phyloP scores from a whole-genome alignment of 2,113 vertebrate genomes.

The Herpetotheres cachinnans region DNA sequence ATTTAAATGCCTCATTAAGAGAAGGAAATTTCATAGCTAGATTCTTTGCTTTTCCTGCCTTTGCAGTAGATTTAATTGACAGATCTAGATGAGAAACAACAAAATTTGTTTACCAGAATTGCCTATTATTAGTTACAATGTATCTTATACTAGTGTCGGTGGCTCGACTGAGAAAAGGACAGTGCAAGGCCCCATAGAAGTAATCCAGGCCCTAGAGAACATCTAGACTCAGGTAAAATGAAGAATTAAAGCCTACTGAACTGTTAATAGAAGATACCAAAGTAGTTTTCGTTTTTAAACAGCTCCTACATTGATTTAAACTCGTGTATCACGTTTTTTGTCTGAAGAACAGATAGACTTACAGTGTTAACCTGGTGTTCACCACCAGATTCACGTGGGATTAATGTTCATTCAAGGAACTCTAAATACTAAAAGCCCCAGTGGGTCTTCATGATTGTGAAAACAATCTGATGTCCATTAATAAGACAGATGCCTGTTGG shows the following conservation, averaged over 20 bases:
- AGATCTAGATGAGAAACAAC: background rate
- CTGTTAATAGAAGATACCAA: background rate
- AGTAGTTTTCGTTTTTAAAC: background rate
- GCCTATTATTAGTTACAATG: background rate
- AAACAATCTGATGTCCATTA: background rate
- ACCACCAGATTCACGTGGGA: background rate
- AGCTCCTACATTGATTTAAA: background rate
- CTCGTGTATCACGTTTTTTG: background rate
- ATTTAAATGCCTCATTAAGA: constrained; percentile 49
- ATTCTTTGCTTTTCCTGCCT: constrained; percentile 3
- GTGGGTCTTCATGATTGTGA: background rate
- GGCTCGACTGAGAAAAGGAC: background rate
- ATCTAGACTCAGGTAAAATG: background rate
- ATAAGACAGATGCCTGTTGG: background rate
- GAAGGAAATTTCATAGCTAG: constrained; percentile 26
- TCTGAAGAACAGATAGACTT: background rate
- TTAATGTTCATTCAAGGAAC: background rate
- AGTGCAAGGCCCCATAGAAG: background rate
- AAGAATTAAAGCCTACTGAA: background rate
- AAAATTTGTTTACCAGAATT: constrained; percentile 14
- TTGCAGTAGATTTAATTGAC: constrained; percentile 16
- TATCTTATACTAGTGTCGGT: background rate
- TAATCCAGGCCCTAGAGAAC: background rate
- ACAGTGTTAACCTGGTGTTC: background rate
- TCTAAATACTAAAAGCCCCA: background rate